These are phyloP conservation scores for Anthonomus grandis DNA, from an alignment of 1,140 invertebrate genomes.

Conservation along the genomic window DNA sequence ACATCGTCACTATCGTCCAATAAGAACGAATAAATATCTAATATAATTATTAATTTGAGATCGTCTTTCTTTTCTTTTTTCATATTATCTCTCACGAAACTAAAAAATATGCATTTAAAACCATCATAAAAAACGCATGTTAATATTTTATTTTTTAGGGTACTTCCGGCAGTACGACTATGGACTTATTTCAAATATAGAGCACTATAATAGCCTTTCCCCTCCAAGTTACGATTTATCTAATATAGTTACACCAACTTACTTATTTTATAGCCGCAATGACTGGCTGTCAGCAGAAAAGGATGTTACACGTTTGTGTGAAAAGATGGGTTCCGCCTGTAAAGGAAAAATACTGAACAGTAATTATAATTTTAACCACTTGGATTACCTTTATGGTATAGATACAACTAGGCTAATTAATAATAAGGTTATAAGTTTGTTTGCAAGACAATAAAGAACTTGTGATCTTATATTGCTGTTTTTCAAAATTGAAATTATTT, in stretches of 20 bases:
- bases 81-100: no score
- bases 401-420: conserved; percentile 55
- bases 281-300: conserved; percentile 46
- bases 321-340: conserved; percentile 48
- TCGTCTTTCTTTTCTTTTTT: no score
- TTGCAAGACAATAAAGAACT: no score
- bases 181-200: conserved; percentile 51
- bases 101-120: no score
- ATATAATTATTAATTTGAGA: no score
- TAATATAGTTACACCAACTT: conserved; percentile 57
- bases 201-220: conserved; percentile 48
- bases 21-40: no score
- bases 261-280: conserved; percentile 53
- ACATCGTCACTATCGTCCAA: no score
- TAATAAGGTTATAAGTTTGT: conserved; percentile 48
- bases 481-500: no score
- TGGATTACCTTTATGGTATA: conserved; percentile 59
- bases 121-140: no score
- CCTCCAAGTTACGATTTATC: conserved; percentile 55
- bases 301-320: conserved; percentile 44
- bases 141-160: no score
- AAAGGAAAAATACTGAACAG: conserved; percentile 50
- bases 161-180: conserved; percentile 64
- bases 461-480: no score
- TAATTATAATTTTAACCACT: conserved; percentile 55